phyloP scores from a whole-genome alignment of 2,888 invertebrate species.

The Sinodicranocentrus sp. region DNA sequence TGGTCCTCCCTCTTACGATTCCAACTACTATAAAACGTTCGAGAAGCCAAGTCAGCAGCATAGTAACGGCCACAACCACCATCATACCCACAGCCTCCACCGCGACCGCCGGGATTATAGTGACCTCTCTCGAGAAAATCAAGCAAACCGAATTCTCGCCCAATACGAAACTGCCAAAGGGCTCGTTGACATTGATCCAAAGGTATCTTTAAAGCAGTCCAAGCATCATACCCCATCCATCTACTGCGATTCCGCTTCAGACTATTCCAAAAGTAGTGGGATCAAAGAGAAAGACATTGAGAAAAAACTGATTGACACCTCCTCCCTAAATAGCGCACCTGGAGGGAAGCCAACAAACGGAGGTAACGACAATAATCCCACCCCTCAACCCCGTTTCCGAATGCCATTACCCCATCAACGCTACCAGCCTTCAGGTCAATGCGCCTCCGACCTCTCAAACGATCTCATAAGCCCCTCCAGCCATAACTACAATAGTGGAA shows the following conservation, averaged over 20 bases:
- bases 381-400: slow-evolving; percentile 70
- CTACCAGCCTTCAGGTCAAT: slow-evolving; percentile 71
- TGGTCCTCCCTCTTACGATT: slow-evolving; percentile 75
- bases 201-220: slow-evolving; percentile 67
- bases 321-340: slow-evolving; percentile 32
- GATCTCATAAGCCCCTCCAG: slow-evolving; percentile 54
- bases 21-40: slow-evolving; percentile 72
- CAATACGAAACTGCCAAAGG: slow-evolving; percentile 75
- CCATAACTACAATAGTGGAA: slow-evolving; percentile 30
- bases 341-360: slow-evolving; percentile 24
- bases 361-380: slow-evolving; percentile 55
- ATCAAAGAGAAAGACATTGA: slow-evolving; percentile 54
- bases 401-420: slow-evolving; percentile 58
- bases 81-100: slow-evolving; percentile 56
- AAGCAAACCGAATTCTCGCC: slow-evolving; percentile 73
- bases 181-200: slow-evolving; percentile 73
- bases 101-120: slow-evolving; percentile 33
- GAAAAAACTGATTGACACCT: slow-evolving; percentile 71
- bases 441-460: slow-evolving; percentile 47
- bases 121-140: slow-evolving; percentile 68
- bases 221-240: slow-evolving; percentile 41
- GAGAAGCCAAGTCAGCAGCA: slow-evolving; percentile 63
- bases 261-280: slow-evolving; percentile 32
- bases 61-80: slow-evolving; percentile 43
- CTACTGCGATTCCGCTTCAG: slow-evolving; percentile 58